Percentiles rank a stretch among this genome's conserved stretches.
These are phyloP conservation scores for Gymnothorax javanicus DNA, from an alignment of 2,797 vertebrate genomes.

Conservation along the genomic window DNA sequence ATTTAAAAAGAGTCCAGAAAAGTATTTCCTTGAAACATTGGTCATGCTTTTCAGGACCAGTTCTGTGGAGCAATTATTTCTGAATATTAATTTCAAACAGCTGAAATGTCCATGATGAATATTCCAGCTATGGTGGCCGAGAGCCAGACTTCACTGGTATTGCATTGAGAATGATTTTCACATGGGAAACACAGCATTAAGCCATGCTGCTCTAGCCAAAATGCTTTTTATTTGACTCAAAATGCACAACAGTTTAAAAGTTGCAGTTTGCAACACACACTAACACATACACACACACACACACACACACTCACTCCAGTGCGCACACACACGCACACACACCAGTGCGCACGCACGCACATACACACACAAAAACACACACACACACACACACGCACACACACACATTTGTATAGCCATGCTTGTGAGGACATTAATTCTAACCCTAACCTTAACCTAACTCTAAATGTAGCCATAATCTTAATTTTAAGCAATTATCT, in stretches of 20 bases:
- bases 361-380: too few species aligned
- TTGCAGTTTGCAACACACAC: not conserved
- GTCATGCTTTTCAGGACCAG: slow-evolving; percentile 2
- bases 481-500: too few species aligned
- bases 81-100: slow-evolving; percentile 13
- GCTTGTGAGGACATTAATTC: too few species aligned
- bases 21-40: not conserved
- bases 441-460: too few species aligned
- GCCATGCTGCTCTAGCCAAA: not conserved
- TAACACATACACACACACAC: not conserved
- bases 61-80: slow-evolving; percentile 12
- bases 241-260: not conserved
- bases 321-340: too few species aligned
- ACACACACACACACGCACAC: too few species aligned
- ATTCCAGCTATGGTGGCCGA: not conserved
- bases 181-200: not conserved
- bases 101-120: not conserved
- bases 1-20: slow-evolving; percentile 9
- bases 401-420: too few species aligned
- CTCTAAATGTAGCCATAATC: too few species aligned
- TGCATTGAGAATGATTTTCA: not conserved
- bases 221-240: not conserved
- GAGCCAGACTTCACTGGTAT: not conserved
- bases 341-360: too few species aligned
- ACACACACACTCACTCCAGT: not conserved